These are phyloP conservation scores for Casuarius casuarius DNA, from an alignment of 2,113 vertebrate species.

Conservation along the genomic window DNA sequence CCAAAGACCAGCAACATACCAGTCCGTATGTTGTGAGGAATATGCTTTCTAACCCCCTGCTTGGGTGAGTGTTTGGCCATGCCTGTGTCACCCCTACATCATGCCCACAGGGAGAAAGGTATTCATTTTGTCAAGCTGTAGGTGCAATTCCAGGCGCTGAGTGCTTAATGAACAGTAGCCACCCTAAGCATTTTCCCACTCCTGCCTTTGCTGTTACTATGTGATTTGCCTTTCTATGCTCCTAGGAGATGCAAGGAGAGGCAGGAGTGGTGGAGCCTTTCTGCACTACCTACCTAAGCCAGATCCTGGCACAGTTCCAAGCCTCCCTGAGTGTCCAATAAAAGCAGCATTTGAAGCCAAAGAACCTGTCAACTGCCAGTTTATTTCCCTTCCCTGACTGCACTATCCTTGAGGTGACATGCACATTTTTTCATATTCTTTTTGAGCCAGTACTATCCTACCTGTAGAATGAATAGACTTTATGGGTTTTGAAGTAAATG, in stretches of 20 bases:
- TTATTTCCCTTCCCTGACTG: neutral
- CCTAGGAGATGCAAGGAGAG: neutral
- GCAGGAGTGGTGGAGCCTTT: neutral
- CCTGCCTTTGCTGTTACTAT: neutral
- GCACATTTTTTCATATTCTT: neutral
- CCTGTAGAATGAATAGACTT: neutral
- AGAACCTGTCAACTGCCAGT: neutral
- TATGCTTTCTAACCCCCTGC: neutral
- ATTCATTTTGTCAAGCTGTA: neutral
- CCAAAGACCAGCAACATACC: neutral
- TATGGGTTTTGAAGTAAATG: constrained; percentile 48
- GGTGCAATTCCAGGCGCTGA: neutral
- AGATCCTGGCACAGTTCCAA: neutral
- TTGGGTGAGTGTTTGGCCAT: rapidly evolving
- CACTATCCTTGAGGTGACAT: neutral
- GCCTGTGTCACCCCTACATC: neutral
- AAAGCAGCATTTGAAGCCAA: neutral
- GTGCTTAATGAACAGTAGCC: neutral
- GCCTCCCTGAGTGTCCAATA: rapidly evolving
- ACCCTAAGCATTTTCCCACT: neutral
- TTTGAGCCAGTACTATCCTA: neutral
- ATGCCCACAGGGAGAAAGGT: neutral
- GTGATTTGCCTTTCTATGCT: neutral
- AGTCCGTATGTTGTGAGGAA: too few species aligned
- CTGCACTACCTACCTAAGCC: neutral